These are phyloP conservation scores for Podarcis raffonei DNA, from an alignment of 2,113 vertebrate genomes.

Conservation along the genomic window DNA sequence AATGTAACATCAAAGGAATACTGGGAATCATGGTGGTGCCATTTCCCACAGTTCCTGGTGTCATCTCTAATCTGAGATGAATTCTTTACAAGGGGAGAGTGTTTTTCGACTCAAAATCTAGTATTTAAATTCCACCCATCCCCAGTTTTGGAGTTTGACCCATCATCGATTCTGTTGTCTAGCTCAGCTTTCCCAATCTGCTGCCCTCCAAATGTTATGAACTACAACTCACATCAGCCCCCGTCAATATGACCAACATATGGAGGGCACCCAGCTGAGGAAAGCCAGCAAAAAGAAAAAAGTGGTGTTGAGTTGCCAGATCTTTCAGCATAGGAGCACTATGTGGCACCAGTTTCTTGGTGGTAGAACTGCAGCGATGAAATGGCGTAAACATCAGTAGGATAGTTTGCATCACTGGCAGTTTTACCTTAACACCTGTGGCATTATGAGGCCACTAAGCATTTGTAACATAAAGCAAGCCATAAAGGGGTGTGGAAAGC, in stretches of 20 bases:
- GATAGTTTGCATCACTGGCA: neutral
- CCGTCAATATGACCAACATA: too few species aligned
- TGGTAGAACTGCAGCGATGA: neutral
- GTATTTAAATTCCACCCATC: neutral
- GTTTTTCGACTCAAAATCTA: neutral
- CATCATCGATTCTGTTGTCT: neutral
- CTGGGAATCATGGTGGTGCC: neutral
- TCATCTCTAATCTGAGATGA: neutral
- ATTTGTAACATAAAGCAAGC: neutral
- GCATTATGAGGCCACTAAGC: neutral
- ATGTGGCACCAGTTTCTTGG: too few species aligned
- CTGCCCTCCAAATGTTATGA: too few species aligned
- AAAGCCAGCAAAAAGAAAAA: neutral
- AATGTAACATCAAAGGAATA: neutral
- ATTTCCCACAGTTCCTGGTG: neutral
- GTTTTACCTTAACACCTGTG: neutral
- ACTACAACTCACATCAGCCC: too few species aligned
- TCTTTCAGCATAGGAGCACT: neutral
- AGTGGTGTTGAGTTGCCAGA: neutral
- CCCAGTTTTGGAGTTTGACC: neutral
- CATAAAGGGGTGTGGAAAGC: slow-evolving; percentile 9
- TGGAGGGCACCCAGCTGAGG: too few species aligned
- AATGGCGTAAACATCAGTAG: neutral
- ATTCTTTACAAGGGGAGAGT: neutral
- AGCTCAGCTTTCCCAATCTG: neutral